Evolutionary conservation across 2,113 vertebrate genomes (phyloP).

Genomic region (Cepphus grylle): DNA sequence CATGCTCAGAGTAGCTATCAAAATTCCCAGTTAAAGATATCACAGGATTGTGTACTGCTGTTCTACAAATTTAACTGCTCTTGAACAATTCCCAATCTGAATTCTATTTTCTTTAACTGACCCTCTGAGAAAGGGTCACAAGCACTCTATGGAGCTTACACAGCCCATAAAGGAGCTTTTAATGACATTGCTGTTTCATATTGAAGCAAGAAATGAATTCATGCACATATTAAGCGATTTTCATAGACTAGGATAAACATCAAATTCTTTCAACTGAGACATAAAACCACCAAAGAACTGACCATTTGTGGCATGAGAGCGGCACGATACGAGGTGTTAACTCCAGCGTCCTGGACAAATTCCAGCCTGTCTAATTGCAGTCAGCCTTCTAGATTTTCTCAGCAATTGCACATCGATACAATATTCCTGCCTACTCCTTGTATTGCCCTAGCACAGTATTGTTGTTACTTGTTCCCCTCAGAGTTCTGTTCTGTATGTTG

Average conservation of each 20-base stretch:
- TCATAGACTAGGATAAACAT: neutral
- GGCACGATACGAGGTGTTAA: neutral
- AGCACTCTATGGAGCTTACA: neutral
- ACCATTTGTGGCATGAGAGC: neutral
- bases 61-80: neutral
- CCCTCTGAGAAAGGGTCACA: neutral
- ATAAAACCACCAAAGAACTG: neutral
- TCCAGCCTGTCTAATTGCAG: neutral
- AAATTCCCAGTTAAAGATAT: neutral
- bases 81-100: neutral
- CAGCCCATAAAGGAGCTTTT: neutral
- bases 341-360: neutral
- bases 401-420: neutral
- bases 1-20: neutral
- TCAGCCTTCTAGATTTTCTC: neutral
- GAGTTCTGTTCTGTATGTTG: neutral
- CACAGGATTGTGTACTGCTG: neutral
- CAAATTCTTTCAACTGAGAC: neutral
- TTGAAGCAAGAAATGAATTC: neutral
- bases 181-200: neutral
- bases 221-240: neutral
- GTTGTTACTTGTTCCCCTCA: neutral
- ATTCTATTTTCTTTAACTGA: slow-evolving; percentile 2
- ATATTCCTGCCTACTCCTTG: neutral
- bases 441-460: neutral